A percentile compares a stretch with the other conserved stretches of the same genome.
Evolutionary conservation across 2,888 invertebrate genomes (phyloP).

Genomic region (Neoitamus cyanurus): DNA sequence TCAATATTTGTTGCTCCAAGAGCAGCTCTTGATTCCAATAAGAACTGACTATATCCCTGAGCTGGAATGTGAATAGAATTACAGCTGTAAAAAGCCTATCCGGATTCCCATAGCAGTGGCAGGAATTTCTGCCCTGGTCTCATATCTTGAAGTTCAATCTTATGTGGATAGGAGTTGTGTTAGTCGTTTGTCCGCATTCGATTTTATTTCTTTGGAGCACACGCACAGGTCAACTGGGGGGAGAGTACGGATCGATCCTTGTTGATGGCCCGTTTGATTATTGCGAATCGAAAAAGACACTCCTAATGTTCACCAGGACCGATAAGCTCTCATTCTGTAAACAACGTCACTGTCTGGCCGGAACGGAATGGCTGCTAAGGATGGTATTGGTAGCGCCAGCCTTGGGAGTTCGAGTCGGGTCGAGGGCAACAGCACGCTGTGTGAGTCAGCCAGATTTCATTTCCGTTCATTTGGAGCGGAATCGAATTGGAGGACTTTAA

Average conservation of each 20-base stretch:
- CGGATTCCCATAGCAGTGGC: neutral
- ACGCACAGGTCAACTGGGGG: neutral
- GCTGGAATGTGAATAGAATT: neutral
- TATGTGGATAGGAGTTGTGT: neutral
- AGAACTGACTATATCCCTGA: neutral
- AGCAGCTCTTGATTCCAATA: neutral
- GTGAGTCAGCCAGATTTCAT: neutral
- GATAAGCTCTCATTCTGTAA: neutral
- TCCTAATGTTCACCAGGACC: neutral
- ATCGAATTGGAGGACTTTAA: neutral
- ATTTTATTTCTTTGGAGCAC: neutral
- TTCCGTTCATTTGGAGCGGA: neutral
- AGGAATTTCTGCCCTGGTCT: neutral
- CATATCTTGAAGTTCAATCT: neutral
- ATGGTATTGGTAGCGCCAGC: neutral
- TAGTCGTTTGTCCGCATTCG: neutral
- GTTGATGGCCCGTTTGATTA: neutral
- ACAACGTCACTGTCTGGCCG: neutral
- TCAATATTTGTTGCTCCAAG: neutral
- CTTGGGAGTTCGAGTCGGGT: neutral
- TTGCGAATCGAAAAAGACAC: neutral
- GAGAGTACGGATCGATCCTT: neutral
- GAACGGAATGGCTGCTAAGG: neutral
- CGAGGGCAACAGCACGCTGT: neutral
- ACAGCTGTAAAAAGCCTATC: neutral